Conservation (phyloP, 1,140 invertebrate species). For the Carcinoscorpius rotundicauda region DNA sequence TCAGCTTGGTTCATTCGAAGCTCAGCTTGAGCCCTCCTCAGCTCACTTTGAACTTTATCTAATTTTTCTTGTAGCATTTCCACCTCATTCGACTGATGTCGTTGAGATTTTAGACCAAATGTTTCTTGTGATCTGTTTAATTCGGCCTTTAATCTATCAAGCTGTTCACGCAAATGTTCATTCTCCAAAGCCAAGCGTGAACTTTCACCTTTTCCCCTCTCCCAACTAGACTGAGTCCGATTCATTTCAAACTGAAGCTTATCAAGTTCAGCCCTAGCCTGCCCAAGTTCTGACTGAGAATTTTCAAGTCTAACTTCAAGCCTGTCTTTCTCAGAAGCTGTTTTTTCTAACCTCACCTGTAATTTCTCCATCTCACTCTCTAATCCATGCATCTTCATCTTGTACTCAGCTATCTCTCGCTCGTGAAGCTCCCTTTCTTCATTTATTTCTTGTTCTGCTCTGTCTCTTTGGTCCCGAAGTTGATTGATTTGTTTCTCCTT, state of each 20-base stretch:
- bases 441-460: conserved; percentile 90
- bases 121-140: conserved; percentile 11
- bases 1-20: conserved; percentile 54
- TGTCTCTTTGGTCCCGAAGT: conserved; percentile 77
- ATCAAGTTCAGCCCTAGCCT: conserved; percentile 83
- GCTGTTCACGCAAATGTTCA: conserved; percentile 45
- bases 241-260: conserved; percentile 62
- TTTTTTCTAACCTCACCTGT: conserved; percentile 68
- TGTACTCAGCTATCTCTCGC: conserved; percentile 85
- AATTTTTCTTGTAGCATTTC: conserved; percentile 56
- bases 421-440: conserved; percentile 91
- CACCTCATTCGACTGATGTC: conserved; percentile 17
- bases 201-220: conserved; percentile 30
- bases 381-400: conserved; percentile 77
- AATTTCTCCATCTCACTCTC: conserved; percentile 85
- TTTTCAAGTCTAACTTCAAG: conserved; percentile 80
- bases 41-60: conserved; percentile 67
- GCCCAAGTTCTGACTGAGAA: conserved; percentile 82
- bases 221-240: conserved; percentile 22
- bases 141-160: conserved; percentile 20
- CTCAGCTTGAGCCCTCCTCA: conserved; percentile 70
- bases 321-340: conserved; percentile 75
- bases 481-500: conserved; percentile 94
- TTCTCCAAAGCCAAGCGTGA: conserved; percentile 75
- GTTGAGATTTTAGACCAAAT: conserved; percentile 3